Conservation (phyloP, 2,888 invertebrate species). For the Lampropteryx suffumata region DNA sequence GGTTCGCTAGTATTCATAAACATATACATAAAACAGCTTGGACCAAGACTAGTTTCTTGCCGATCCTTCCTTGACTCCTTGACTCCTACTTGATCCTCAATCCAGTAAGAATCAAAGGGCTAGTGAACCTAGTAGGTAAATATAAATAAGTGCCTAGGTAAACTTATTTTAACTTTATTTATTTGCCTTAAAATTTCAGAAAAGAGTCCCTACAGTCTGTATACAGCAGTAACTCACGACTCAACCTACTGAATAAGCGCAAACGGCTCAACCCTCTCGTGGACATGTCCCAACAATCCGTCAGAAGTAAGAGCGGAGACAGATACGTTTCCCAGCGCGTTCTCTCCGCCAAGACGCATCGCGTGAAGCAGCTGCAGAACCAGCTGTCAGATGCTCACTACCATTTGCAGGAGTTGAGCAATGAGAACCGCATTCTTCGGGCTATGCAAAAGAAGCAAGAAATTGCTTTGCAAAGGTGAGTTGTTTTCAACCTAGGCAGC, state of each 20-base stretch:
- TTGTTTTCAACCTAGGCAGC: too few relatives aligned
- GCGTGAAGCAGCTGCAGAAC: constrained; percentile 90
- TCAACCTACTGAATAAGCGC: constrained; percentile 66
- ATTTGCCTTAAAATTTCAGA: constrained; percentile 40
- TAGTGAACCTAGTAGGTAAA: too few relatives aligned
- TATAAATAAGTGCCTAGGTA: too few relatives aligned
- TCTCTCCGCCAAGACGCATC: constrained; percentile 88
- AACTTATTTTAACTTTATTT: too few relatives aligned
- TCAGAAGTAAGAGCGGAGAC: constrained; percentile 54
- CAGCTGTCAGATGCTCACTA: constrained; percentile 91
- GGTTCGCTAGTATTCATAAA: too few relatives aligned
- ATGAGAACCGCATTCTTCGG: constrained; percentile 89
- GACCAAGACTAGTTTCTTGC: too few relatives aligned
- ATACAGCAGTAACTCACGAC: constrained; percentile 74
- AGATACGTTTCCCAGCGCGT: constrained; percentile 84
- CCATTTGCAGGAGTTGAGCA: constrained; percentile 83
- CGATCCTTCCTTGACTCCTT: too few relatives aligned
- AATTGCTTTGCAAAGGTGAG: constrained; percentile 86
- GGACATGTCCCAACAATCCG: constrained; percentile 55
- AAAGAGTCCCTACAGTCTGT: constrained; percentile 73
- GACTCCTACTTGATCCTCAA: too few relatives aligned
- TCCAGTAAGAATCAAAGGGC: too few relatives aligned
- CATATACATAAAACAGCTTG: too few relatives aligned
- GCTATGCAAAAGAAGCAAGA: constrained; percentile 92
- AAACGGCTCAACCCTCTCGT: constrained; percentile 61